Evolutionary conservation across 2,888 invertebrate genomes (phyloP).

Genomic region (Pyrrhia umbra): DNA sequence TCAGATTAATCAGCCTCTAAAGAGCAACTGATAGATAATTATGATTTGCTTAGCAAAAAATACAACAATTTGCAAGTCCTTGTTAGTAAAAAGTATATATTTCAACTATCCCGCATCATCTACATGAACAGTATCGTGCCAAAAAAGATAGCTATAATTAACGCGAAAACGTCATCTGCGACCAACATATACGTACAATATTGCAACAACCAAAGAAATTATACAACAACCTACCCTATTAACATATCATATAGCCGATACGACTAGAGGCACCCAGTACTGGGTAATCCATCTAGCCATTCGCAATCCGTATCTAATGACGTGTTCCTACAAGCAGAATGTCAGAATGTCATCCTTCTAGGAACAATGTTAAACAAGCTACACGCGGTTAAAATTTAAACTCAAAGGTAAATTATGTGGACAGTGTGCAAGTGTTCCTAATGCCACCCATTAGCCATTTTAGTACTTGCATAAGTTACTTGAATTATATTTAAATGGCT

Average conservation of each 20-base stretch:
- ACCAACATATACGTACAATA: no score
- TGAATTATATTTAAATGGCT: constrained; percentile 85
- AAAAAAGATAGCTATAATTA: not conserved
- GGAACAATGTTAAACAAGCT: constrained; percentile 52
- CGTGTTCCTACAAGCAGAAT: constrained; percentile 43
- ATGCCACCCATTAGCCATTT: constrained; percentile 74
- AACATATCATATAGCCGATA: constrained; percentile 30
- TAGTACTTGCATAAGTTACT: constrained; percentile 82
- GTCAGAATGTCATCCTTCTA: constrained; percentile 45
- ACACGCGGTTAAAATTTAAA: constrained; percentile 62
- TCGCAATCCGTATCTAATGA: constrained; percentile 40
- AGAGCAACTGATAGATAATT: no score
- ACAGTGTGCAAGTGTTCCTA: constrained; percentile 66
- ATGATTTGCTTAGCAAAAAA: no score
- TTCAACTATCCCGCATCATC: no score
- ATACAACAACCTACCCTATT: constrained; percentile 33
- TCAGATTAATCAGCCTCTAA: no score
- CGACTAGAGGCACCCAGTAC: constrained; percentile 35
- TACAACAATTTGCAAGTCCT: no score
- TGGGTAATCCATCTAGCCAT: constrained; percentile 34
- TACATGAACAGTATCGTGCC: not conserved
- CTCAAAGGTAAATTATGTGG: constrained; percentile 57
- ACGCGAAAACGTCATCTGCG: constrained; percentile 13
- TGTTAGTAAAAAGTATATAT: no score
- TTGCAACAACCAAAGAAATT: constrained; percentile 17